Evolutionary conservation across 1,140 invertebrate species (phyloP).

Genomic region (Lanistes nyassanus): DNA sequence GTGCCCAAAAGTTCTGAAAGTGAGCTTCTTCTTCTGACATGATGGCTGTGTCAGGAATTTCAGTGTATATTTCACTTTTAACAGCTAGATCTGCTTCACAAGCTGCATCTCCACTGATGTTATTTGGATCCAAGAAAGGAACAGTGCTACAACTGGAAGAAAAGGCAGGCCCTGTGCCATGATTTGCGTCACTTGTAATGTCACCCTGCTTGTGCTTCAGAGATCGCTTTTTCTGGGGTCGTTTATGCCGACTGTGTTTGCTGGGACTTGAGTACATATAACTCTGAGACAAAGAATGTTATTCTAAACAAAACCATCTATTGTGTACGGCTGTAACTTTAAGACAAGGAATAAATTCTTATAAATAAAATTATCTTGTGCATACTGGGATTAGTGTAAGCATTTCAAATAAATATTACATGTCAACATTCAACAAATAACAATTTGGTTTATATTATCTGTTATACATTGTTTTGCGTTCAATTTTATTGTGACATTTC

Average conservation of each 20-base stretch:
- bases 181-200: not conserved
- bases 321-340: not conserved
- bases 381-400: too few species aligned
- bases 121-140: not conserved
- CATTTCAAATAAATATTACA: too few species aligned
- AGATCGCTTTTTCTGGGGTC: conserved; percentile 17
- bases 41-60: conserved; percentile 35
- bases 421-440: too few species aligned
- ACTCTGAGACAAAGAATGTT: not conserved
- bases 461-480: too few species aligned
- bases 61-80: not conserved
- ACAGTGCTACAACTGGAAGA: not conserved
- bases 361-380: too few species aligned
- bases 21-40: conserved; percentile 45
- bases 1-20: conserved; percentile 76
- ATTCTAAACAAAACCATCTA: not conserved
- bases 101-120: not conserved
- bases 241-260: conserved; percentile 2
- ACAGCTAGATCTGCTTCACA: not conserved
- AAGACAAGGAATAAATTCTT: too few species aligned
- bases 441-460: too few species aligned
- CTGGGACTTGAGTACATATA: conserved; percentile 1
- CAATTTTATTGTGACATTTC: too few species aligned
- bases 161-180: not conserved
- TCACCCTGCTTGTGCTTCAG: conserved; percentile 3